A percentile compares a stretch with the other conserved stretches of the same genome.
Evolutionary conservation across 2,797 vertebrate genomes (phyloP).

Genomic region (Chromobotia macracanthus): DNA sequence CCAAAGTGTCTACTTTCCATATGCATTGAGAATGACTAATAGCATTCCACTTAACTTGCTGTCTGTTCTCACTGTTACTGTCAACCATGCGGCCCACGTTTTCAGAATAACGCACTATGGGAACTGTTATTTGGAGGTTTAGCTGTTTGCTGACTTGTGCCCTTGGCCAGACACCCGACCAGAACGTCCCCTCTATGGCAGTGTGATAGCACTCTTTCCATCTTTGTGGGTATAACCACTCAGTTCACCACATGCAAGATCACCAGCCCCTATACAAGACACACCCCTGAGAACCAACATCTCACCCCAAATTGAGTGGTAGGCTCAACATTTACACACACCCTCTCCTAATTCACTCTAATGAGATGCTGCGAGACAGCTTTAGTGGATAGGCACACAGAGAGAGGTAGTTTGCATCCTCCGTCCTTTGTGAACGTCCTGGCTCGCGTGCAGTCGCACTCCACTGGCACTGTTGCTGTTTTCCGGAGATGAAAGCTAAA

Average conservation of each 20-base stretch:
- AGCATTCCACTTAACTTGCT: conserved; percentile 67
- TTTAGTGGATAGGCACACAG: conserved; percentile 74
- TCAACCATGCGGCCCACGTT: conserved; percentile 27
- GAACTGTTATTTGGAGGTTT: conserved; percentile 59
- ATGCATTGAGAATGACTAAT: conserved; percentile 64
- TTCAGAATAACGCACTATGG: conserved; percentile 54
- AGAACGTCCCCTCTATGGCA: conserved; percentile 39
- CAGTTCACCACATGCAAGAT: conserved; percentile 71
- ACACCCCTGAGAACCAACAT: conserved; percentile 67
- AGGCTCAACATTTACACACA: conserved; percentile 73
- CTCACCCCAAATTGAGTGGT: conserved; percentile 73
- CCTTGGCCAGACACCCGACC: conserved; percentile 59
- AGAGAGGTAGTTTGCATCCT: conserved; percentile 72
- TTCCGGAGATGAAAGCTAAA: conserved; percentile 47
- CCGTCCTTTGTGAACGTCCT: conserved; percentile 58
- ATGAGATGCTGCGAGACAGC: conserved; percentile 75
- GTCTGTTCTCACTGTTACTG: conserved; percentile 51
- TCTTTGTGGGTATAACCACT: conserved; percentile 66
- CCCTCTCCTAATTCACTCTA: conserved; percentile 75
- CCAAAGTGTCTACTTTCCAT: conserved; percentile 67
- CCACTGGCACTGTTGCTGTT: conserved; percentile 61
- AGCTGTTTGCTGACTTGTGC: conserved; percentile 59
- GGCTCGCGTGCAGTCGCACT: conserved; percentile 67
- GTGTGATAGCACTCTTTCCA: conserved; percentile 46
- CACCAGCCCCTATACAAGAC: conserved; percentile 68